Conservation (phyloP, 1,140 invertebrate species). For the Caenorhabditis remanei region DNA sequence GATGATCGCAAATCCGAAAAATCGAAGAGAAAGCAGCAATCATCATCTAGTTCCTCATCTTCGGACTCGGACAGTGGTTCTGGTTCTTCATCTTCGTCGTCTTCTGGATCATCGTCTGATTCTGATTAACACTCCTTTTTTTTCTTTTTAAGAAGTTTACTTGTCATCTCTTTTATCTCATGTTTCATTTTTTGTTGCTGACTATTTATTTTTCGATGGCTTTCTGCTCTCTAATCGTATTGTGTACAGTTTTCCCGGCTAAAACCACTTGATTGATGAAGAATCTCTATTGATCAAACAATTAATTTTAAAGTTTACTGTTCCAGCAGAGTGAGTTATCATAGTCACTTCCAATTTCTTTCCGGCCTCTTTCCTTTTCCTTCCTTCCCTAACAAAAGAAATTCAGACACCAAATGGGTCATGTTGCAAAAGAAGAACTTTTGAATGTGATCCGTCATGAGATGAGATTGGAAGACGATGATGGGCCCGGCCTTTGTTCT, state of each 20-base stretch:
- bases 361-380: too few species aligned
- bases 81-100: neutral
- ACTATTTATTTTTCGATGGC: neutral
- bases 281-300: neutral
- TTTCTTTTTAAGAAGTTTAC: neutral
- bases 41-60: neutral
- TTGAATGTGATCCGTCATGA: slow-evolving; percentile 57
- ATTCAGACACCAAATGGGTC: neutral
- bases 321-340: slow-evolving; percentile 14
- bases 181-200: neutral
- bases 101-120: neutral
- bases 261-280: neutral
- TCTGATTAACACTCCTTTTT: neutral
- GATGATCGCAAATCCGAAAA: neutral
- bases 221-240: neutral
- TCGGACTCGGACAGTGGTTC: neutral
- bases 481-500: neutral
- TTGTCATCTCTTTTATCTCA: neutral
- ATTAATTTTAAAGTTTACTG: neutral
- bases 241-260: neutral
- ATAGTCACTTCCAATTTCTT: neutral
- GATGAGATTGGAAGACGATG: slow-evolving; percentile 52
- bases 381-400: neutral
- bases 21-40: neutral
- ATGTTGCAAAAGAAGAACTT: slow-evolving; percentile 17